Evolutionary conservation across 2,888 invertebrate species (phyloP).

Genomic region (Amiota mariae): DNA sequence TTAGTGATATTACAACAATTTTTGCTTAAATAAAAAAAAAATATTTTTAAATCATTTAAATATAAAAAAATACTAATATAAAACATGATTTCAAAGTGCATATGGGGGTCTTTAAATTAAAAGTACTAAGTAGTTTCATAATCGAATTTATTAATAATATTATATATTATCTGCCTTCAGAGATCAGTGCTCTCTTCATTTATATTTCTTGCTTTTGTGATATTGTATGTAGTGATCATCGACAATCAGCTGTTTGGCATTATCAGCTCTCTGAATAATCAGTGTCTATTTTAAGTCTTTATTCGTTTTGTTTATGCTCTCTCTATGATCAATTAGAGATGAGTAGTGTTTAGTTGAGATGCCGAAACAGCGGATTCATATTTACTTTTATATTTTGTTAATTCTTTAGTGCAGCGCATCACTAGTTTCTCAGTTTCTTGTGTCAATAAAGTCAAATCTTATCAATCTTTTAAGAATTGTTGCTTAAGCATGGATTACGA

Average conservation of each 20-base stretch:
- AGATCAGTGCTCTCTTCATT: too few relatives aligned
- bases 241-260: neutral
- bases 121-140: too few relatives aligned
- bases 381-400: neutral
- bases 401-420: neutral
- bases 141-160: too few relatives aligned
- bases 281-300: neutral
- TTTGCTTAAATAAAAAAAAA: neutral
- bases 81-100: too few relatives aligned
- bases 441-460: conserved; percentile 16
- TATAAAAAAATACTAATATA: neutral
- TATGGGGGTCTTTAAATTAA: too few relatives aligned
- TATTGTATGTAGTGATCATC: neutral
- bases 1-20: neutral
- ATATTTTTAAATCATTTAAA: neutral
- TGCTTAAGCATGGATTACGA: neutral
- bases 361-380: too few relatives aligned
- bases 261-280: neutral
- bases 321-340: too few relatives aligned
- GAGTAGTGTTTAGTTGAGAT: too few relatives aligned
- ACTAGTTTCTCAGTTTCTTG: neutral
- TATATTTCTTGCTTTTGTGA: neutral
- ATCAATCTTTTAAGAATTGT: neutral
- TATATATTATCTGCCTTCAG: too few relatives aligned
- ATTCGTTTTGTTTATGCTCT: neutral